Conservation (phyloP, 1,140 invertebrate species). For the Macrobrachium nipponense region DNA sequence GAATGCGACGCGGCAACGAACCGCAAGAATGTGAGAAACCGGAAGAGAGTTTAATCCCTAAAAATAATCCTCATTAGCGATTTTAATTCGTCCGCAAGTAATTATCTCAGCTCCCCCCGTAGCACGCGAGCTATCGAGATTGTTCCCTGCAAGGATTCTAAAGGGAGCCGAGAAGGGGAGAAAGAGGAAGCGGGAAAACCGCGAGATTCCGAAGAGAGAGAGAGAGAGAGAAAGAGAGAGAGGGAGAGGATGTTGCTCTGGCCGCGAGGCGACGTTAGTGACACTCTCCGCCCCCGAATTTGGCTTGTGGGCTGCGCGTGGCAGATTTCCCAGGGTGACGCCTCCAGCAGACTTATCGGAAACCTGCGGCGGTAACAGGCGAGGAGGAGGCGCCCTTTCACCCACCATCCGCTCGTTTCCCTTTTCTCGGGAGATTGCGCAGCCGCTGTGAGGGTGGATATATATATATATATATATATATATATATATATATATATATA, state of each 20-base stretch:
- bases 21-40: too few relatives aligned
- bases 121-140: too few relatives aligned
- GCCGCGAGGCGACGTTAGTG: neutral
- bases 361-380: too few relatives aligned
- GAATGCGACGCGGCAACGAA: too few relatives aligned
- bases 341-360: neutral
- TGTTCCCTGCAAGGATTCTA: too few relatives aligned
- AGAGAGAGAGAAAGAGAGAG: slow-evolving; percentile 42
- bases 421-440: neutral
- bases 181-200: neutral
- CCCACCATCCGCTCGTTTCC: neutral
- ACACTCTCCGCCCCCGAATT: neutral
- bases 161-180: neutral
- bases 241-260: neutral
- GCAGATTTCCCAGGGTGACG: neutral
- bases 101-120: too few relatives aligned
- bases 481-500: too few relatives aligned
- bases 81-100: too few relatives aligned
- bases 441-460: too few relatives aligned
- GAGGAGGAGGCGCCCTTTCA: neutral
- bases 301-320: neutral
- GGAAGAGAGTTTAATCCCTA: too few relatives aligned
- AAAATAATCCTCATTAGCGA: too few relatives aligned
- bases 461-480: too few relatives aligned
- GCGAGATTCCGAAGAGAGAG: neutral